Percentiles rank a stretch among this genome's conserved stretches.
Evolutionary conservation across 1,140 invertebrate species (phyloP).

Genomic region (Muscidifurax raptorellus): DNA sequence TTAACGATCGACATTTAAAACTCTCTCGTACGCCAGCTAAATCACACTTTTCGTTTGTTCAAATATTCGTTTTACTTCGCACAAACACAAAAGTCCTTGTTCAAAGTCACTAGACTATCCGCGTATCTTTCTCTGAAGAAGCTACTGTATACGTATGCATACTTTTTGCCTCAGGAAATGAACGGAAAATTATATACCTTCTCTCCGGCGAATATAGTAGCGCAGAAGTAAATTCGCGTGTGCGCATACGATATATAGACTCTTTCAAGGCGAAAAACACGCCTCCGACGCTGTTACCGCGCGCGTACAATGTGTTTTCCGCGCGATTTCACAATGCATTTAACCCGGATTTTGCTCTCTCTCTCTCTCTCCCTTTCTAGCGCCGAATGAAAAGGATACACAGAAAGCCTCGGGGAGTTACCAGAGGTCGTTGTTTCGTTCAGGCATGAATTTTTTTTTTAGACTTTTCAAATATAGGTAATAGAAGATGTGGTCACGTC

Average conservation of each 20-base stretch:
- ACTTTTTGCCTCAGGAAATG: neutral
- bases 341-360: neutral
- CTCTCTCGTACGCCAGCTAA: too few species aligned
- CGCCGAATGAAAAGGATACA: too few species aligned
- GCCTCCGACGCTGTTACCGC: neutral
- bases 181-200: neutral
- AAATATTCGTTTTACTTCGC: neutral
- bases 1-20: neutral
- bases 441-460: neutral
- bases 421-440: neutral
- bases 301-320: neutral
- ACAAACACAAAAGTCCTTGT: neutral
- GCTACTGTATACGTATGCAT: neutral
- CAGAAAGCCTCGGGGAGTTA: neutral
- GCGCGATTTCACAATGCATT: conserved; percentile 9
- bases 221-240: neutral
- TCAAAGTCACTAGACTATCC: neutral
- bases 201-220: neutral
- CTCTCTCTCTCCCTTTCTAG: too few species aligned
- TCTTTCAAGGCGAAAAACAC: neutral
- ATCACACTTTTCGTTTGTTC: neutral
- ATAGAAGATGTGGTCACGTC: neutral
- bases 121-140: neutral
- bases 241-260: neutral
- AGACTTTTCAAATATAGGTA: too few species aligned